Evolutionary conservation across 2,113 vertebrate species (phyloP).

Genomic region (Pteruthius melanotis): DNA sequence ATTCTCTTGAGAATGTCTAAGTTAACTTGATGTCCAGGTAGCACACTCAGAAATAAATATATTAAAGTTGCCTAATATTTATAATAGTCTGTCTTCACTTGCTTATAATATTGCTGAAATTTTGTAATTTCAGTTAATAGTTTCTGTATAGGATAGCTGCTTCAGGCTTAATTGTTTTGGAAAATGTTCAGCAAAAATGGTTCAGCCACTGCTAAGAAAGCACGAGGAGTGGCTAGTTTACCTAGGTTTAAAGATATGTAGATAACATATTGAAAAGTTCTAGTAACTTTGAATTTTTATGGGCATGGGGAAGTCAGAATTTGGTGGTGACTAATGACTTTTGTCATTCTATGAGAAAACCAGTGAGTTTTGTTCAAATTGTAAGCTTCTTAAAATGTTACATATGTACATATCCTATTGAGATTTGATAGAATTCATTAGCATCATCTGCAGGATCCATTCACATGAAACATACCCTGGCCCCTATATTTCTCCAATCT

Average conservation of each 20-base stretch:
- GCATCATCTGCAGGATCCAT: neutral
- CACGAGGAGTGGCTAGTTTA: neutral
- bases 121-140: neutral
- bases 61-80: neutral
- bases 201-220: neutral
- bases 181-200: neutral
- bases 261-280: neutral
- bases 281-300: neutral
- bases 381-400: neutral
- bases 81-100: neutral
- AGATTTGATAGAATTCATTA: neutral
- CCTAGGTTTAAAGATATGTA: neutral
- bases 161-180: neutral
- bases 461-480: neutral
- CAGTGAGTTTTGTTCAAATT: neutral
- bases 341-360: neutral
- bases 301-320: neutral
- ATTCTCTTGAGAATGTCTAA: neutral
- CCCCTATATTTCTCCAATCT: neutral
- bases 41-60: neutral
- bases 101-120: neutral
- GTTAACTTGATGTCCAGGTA: neutral
- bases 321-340: neutral
- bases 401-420: neutral
- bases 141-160: neutral